Evolutionary conservation across 2,113 vertebrate genomes (phyloP), one percentile per base, ranked within the genome.

Genomic region (Bos indicus): DNA sequence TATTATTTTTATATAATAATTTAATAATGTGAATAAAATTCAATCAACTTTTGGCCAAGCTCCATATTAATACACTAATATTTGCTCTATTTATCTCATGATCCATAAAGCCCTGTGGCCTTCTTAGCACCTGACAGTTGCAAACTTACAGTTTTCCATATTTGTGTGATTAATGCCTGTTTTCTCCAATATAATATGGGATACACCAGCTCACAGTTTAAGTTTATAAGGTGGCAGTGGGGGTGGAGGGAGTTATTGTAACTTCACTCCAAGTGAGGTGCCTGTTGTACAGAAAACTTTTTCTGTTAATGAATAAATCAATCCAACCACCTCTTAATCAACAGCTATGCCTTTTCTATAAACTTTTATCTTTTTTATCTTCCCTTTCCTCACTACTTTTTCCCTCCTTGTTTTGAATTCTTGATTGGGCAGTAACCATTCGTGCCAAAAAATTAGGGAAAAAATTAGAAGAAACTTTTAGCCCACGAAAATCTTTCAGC

Each of bases 1-100:
- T 81, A 80, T 64, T 93, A 13, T 88, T 90, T 94, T 86, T 81
- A 30, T 48, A 71, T n/a, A 85, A 67, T 96, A 78, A 95, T 51
- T 90, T 92, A 81, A 74, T 77, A 92, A 90, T 82, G 15, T 94
- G 12, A 93, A 88, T 51, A 54, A 94, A 91, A 46, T 40, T 2
- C 12, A 84, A 62, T 57, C 85, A n/a, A 16, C 33, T 83, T 87
- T 91, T 88, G 94, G 71, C 28, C 4, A 83, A 62, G 56, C 4
- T 82, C 11, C 17, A 90, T 43, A 95, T 16, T 52, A 5, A 56
- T n/a, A 84, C 16, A 43, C 5, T 93, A 64, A 64, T 46, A 19
- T 94, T 67, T 94, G 6, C 30, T 91, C 14, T 90, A 77, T 36
- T 88, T 96, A 82, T 85, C 21, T 93, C 36, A 40, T 78, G 19